phyloP scores from a whole-genome alignment of 2,797 vertebrate species.

The Clarias laeviceps region DNA sequence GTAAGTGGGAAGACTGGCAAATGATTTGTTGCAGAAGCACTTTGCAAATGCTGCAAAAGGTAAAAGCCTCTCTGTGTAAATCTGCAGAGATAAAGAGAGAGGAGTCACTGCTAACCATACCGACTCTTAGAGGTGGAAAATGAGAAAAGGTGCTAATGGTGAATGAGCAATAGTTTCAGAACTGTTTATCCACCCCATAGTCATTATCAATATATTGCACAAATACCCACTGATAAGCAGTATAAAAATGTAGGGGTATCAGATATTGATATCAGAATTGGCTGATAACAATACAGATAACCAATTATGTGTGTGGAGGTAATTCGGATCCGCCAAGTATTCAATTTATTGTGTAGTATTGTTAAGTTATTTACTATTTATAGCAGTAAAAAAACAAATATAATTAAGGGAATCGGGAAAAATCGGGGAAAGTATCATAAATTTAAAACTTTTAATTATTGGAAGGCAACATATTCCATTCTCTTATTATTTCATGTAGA shows the following conservation, averaged over 20 bases:
- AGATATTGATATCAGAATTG: too few relatives aligned
- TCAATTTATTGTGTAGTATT: too few relatives aligned
- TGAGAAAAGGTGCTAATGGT: not conserved
- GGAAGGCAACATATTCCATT: too few relatives aligned
- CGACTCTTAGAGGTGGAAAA: not conserved
- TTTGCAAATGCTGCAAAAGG: constrained; percentile 66
- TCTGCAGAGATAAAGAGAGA: constrained; percentile 62
- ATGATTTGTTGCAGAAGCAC: constrained; percentile 77
- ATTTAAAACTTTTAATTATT: too few relatives aligned
- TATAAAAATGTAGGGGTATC: not conserved
- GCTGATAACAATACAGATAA: too few relatives aligned
- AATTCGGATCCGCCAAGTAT: too few relatives aligned
- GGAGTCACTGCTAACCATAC: not conserved
- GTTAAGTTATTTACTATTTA: too few relatives aligned
- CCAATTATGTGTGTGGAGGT: too few relatives aligned
- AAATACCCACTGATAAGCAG: not conserved
- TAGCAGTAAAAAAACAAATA: too few relatives aligned
- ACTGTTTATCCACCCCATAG: not conserved
- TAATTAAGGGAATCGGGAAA: too few relatives aligned
- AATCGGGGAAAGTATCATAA: too few relatives aligned
- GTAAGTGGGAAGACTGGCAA: constrained; percentile 69
- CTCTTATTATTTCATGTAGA: too few relatives aligned
- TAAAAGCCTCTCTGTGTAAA: constrained; percentile 63
- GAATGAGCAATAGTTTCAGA: not conserved
- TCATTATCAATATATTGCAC: not conserved